These are phyloP conservation scores for Pyrrhia umbra DNA, from an alignment of 2,888 invertebrate species.

Conservation along the genomic window DNA sequence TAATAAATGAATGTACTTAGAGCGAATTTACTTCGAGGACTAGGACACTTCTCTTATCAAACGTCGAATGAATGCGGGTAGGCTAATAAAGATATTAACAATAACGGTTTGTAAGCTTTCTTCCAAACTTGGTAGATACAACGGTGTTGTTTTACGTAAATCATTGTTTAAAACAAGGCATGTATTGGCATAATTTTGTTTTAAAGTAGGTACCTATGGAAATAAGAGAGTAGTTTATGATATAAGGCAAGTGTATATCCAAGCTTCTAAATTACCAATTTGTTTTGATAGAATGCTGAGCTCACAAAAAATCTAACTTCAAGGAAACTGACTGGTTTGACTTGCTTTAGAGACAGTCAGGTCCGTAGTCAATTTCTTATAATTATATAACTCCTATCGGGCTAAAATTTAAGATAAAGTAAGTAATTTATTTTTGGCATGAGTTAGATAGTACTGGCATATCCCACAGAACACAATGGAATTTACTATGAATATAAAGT, in stretches of 20 bases:
- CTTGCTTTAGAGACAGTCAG: constrained; percentile 37
- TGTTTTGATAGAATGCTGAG: constrained; percentile 59
- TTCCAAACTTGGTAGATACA: neutral
- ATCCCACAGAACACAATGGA: constrained; percentile 38
- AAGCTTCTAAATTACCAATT: constrained; percentile 69
- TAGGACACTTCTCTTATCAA: constrained; percentile 30
- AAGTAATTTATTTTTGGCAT: constrained; percentile 17
- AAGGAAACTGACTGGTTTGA: constrained; percentile 54
- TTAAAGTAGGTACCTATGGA: neutral
- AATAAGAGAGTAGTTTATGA: constrained; percentile 6
- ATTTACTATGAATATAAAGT: constrained; percentile 57
- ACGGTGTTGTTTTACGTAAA: constrained; percentile 3
- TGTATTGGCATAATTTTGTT: too few relatives aligned
- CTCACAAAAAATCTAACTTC: constrained; percentile 50
- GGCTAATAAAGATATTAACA: constrained; percentile 74
- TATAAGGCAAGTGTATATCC: constrained; percentile 7
- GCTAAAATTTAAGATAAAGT: neutral
- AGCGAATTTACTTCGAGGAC: constrained; percentile 22
- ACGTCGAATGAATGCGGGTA: constrained; percentile 49
- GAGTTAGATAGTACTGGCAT: constrained; percentile 3
- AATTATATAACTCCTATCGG: constrained; percentile 16
- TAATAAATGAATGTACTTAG: constrained; percentile 37
- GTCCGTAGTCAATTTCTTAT: constrained; percentile 18
- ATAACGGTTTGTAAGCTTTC: constrained; percentile 5
- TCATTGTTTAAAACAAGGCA: too few relatives aligned